Percentiles rank a stretch among this genome's conserved stretches.
These are phyloP conservation scores for Drosophila murphyi DNA, from an alignment of 1,140 invertebrate genomes.

Conservation along the genomic window DNA sequence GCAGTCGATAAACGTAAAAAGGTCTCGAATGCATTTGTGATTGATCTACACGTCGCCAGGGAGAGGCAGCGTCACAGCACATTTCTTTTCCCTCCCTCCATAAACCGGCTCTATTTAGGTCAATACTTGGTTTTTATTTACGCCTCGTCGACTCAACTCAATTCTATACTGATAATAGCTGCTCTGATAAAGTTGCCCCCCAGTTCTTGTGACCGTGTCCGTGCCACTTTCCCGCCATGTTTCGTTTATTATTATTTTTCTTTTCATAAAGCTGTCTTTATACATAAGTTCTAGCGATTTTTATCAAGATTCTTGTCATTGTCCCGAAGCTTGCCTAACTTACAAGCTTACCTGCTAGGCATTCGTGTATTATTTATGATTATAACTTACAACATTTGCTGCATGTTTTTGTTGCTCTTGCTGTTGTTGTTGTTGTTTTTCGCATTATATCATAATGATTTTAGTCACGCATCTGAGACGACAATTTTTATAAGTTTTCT, in stretches of 20 bases:
- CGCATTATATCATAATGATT: constrained; percentile 71
- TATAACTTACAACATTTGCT: constrained; percentile 54
- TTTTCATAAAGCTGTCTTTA: neutral
- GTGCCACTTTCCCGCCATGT: neutral
- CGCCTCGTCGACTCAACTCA: constrained; percentile 36
- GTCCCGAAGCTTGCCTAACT: constrained; percentile 7
- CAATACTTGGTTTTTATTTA: constrained; percentile 42
- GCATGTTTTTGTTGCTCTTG: constrained; percentile 1
- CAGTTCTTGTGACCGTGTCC: neutral
- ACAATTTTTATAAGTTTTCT: constrained; percentile 50
- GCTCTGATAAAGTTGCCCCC: constrained; percentile 43
- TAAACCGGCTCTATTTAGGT: constrained; percentile 44
- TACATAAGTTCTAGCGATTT: constrained; percentile 36
- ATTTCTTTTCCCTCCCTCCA: neutral
- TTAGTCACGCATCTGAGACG: constrained; percentile 63
- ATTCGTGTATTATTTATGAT: constrained; percentile 51
- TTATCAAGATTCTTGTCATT: constrained; percentile 43
- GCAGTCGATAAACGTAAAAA: constrained; percentile 41
- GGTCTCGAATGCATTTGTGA: constrained; percentile 20
- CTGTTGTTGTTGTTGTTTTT: constrained; percentile 18
- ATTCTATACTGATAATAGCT: constrained; percentile 53
- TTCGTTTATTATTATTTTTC: neutral
- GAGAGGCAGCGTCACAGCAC: neutral
- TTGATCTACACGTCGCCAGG: constrained; percentile 38
- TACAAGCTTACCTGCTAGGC: constrained; percentile 21